Conservation (phyloP, 2,113 vertebrate genomes). For the Scytalopus superciliaris region DNA sequence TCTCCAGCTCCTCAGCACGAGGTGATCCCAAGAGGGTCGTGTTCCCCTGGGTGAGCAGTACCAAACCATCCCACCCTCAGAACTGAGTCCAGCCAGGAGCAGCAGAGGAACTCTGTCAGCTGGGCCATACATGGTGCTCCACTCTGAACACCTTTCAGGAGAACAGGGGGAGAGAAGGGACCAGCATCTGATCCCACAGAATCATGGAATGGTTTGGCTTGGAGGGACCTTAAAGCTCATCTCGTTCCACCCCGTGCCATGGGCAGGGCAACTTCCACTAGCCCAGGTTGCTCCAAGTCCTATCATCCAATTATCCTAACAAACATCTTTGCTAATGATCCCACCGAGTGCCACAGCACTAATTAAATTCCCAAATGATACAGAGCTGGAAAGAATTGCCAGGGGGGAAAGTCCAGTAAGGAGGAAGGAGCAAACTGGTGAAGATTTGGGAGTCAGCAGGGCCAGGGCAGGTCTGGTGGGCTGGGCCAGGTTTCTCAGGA, state of each 20-base stretch:
- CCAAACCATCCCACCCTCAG: not conserved
- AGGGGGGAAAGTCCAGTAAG: not conserved
- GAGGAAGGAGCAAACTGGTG: not conserved
- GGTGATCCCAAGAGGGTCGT: not conserved
- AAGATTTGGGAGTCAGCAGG: not conserved
- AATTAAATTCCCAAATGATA: not conserved
- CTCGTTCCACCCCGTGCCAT: not conserved
- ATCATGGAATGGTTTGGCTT: not conserved
- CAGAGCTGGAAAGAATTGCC: not conserved
- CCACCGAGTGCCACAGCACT: not conserved
- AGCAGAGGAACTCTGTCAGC: not conserved
- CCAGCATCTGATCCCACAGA: not conserved
- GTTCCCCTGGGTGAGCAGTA: not conserved
- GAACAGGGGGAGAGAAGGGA: not conserved
- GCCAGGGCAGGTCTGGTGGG: not conserved
- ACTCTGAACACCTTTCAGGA: fast-evolving
- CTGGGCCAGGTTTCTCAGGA: not conserved
- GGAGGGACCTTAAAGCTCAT: not conserved
- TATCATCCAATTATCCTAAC: not conserved
- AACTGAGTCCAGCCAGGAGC: not conserved
- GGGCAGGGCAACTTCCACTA: not conserved
- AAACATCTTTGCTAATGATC: not conserved
- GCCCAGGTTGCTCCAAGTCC: not conserved
- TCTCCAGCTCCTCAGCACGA: not conserved
- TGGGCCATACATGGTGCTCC: fast-evolving